Base-by-base conservation (phyloP, 2,888 invertebrate genomes). In the Limenitis camilla region DNA sequence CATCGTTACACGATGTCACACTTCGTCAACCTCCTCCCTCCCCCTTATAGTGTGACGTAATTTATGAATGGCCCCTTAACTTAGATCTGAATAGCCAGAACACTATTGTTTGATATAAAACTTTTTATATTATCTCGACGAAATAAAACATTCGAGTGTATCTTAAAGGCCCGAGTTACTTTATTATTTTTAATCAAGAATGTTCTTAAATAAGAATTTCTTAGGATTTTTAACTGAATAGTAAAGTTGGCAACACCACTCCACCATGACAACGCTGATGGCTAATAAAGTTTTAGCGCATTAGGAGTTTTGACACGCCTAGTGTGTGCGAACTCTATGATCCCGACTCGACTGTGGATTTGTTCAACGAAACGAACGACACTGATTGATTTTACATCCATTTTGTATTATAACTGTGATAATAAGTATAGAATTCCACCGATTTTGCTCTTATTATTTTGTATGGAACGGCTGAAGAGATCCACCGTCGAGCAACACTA, bases 381-480 rank as follows among this genome's bases (percentile, higher is more conserved):
- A 71, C 72, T 65, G 64, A 72, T 72, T 72, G 74, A 75, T 74
- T 77, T 78, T 79, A 76, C 79, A 81, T 78, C 80, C 76, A 76
- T 72, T 76, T 78, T 81, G 80, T 85, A 84, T 83, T 84, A 79
- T 81, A 85, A 84, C 86, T 85, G 85, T 85, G 85, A 85, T 85
- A 84, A 76, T 85, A 82, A 82, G 78, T 79, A 81, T 82, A 84
- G 78, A 76, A 81, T 76, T 82, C 85, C 85, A 84, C 83, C 83
- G 83, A 84, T 74, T 81, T 68, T 67, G 67, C 60, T 64, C 78
- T 76, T 80, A 76, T 76, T 74, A 77, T 74, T 72, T 73, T 71
- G 74, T 71, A 63, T 60, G 61, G 67, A 68, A 68, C 66, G 56
- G 69, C 77, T 80, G 83, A 83, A 82, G 85, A 81, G 83, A 83